These are phyloP conservation scores for Stegodyphus dumicola DNA, from an alignment of 1,140 invertebrate species.

Conservation along the genomic window DNA sequence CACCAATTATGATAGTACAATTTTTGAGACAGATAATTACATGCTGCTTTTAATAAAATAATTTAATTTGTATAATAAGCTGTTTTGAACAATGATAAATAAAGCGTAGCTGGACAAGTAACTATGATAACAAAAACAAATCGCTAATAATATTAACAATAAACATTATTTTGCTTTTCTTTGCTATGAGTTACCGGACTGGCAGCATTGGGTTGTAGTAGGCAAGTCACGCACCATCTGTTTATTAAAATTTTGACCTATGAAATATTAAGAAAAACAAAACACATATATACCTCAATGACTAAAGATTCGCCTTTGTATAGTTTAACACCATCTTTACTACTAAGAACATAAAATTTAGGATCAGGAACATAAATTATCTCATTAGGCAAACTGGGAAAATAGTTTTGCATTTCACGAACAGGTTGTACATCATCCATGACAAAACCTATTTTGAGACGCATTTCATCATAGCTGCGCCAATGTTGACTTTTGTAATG, in stretches of 20 bases:
- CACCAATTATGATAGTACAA: too few species aligned
- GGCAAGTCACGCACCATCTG: too few species aligned
- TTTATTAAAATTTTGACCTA: neutral
- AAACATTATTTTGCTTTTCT: too few species aligned
- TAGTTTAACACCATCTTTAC: conserved; percentile 75
- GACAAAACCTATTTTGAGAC: conserved; percentile 82
- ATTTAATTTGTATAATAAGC: too few species aligned
- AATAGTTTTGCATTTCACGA: conserved; percentile 87
- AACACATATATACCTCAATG: conserved; percentile 77
- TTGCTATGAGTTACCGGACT: too few species aligned
- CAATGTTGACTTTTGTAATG: conserved; percentile 24
- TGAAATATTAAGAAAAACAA: neutral
- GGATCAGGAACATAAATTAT: conserved; percentile 94
- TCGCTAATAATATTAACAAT: too few species aligned
- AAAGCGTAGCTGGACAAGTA: too few species aligned
- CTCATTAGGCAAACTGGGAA: conserved; percentile 80
- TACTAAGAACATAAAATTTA: conserved; percentile 79
- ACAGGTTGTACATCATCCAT: conserved; percentile 96
- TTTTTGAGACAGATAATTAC: too few species aligned
- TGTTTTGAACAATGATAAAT: too few species aligned
- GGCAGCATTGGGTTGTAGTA: too few species aligned
- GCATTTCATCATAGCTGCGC: conserved; percentile 65
- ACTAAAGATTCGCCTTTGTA: conserved; percentile 96
- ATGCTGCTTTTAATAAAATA: too few species aligned
- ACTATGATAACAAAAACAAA: too few species aligned